phyloP scores from a whole-genome alignment of 2,797 vertebrate species.

The Schizopygopsis malacanthus region DNA sequence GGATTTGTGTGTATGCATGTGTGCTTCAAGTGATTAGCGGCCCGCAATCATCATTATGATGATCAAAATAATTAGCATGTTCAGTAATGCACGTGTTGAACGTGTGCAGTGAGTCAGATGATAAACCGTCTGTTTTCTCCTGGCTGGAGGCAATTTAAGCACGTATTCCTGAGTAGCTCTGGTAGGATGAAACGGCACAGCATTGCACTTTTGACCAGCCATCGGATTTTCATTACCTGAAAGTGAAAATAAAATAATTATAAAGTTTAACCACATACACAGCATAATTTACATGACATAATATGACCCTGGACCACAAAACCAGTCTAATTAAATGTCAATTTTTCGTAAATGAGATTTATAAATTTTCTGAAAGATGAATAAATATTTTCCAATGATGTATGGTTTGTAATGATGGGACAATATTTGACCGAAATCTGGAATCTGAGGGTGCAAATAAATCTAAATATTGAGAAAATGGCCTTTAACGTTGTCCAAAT shows the following conservation, averaged over 20 bases:
- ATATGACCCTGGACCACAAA: too few species aligned
- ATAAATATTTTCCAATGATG: too few species aligned
- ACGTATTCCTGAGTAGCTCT: slow-evolving; percentile 42
- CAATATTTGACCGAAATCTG: too few species aligned
- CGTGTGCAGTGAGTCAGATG: slow-evolving; percentile 21
- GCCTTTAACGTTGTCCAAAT: too few species aligned
- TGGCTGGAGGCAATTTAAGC: slow-evolving; percentile 19
- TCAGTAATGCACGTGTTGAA: slow-evolving; percentile 42
- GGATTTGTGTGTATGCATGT: neutral
- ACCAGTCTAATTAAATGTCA: too few species aligned
- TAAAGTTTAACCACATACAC: neutral
- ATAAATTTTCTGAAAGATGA: too few species aligned
- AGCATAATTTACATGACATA: neutral
- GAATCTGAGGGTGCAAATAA: too few species aligned
- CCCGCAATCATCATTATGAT: slow-evolving; percentile 29
- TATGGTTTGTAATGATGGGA: too few species aligned
- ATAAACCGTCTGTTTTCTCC: slow-evolving; percentile 18
- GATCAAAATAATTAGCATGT: slow-evolving; percentile 46
- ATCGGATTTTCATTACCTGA: neutral
- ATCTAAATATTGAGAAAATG: too few species aligned
- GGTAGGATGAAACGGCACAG: neutral
- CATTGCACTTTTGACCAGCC: slow-evolving; percentile 31
- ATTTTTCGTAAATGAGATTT: too few species aligned
- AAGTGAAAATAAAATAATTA: neutral
- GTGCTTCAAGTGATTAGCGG: neutral